Evolutionary conservation across 2,113 vertebrate species (phyloP).

Genomic region (Ciconia boyciana): DNA sequence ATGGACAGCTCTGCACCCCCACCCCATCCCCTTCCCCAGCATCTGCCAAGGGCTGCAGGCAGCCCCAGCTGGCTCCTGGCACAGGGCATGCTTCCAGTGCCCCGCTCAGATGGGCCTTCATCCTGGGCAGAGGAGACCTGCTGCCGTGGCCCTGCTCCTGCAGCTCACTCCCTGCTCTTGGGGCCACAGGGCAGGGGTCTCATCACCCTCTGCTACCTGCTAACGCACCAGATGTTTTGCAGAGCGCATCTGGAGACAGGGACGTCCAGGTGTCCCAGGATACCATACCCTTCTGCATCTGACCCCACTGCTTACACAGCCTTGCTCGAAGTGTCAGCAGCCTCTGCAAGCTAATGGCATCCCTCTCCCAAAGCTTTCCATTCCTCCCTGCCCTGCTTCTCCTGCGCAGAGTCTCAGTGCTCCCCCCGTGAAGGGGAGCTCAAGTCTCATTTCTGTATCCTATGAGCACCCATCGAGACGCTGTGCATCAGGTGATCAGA

Average conservation of each 20-base stretch:
- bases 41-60: neutral
- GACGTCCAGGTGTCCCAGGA: neutral
- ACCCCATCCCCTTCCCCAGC: neutral
- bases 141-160: neutral
- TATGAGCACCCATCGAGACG: accelerated
- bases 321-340: neutral
- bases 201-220: neutral
- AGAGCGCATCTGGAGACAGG: neutral
- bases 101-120: neutral
- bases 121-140: neutral
- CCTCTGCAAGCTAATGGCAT: neutral
- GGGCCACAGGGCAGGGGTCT: accelerated
- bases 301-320: neutral
- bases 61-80: neutral
- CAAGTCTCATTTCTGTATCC: neutral
- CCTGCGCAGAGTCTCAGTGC: neutral
- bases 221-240: neutral
- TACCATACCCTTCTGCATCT: neutral
- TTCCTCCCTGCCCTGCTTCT: neutral
- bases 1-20: neutral
- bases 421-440: accelerated
- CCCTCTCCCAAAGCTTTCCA: neutral
- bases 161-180: neutral
- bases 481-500: accelerated
- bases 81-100: neutral